phyloP scores from a whole-genome alignment of 2,797 vertebrate genomes.

The Pseudochaenichthys georgianus region DNA sequence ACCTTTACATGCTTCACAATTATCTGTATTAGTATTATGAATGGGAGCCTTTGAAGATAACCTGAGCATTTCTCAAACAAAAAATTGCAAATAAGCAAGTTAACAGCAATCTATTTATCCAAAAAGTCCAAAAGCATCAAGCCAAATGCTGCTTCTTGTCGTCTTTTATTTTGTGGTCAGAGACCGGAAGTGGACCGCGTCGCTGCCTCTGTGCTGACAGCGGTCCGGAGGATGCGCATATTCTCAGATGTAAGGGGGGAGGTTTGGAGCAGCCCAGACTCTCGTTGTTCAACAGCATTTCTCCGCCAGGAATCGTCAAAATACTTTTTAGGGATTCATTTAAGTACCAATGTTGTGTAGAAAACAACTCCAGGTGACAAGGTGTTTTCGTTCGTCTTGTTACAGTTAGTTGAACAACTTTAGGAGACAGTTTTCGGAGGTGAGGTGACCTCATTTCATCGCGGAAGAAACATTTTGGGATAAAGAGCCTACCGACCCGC shows the following conservation, averaged over 20 bases:
- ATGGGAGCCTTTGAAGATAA: not conserved
- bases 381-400: not conserved
- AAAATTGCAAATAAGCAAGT: not conserved
- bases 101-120: not conserved
- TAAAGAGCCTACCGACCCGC: conserved; percentile 59
- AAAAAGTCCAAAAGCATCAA: too few species aligned
- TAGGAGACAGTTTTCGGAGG: conserved; percentile 42
- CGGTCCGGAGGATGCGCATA: conserved; percentile 60
- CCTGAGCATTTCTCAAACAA: not conserved
- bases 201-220: fast-evolving
- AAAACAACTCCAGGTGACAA: not conserved
- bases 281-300: conserved; percentile 65
- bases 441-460: conserved; percentile 51
- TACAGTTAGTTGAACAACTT: conserved; percentile 57
- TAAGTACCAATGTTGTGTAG: not conserved
- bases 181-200: conserved; percentile 12
- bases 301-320: conserved; percentile 49
- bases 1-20: too few species aligned
- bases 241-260: conserved; percentile 73
- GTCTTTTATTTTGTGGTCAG: conserved; percentile 36
- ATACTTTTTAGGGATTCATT: conserved; percentile 34
- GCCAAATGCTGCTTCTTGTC: fast-evolving
- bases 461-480: conserved; percentile 66
- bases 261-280: conserved; percentile 71
- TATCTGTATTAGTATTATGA: too few species aligned